Conservation (phyloP, 2,797 vertebrate species). For the Synaphobranchus kaupii region DNA sequence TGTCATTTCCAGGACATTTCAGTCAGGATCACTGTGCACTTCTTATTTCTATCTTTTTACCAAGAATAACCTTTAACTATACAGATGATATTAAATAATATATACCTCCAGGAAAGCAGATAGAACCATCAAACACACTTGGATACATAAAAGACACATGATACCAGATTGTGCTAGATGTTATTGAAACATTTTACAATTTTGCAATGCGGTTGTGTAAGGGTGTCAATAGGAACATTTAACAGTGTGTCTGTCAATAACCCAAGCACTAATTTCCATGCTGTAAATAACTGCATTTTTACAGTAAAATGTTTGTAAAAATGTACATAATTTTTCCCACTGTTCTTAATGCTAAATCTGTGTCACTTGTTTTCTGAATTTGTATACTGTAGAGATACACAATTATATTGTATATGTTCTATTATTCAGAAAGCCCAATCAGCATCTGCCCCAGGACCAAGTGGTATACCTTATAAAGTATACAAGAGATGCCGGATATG, state of each 20-base stretch:
- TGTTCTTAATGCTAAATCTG: too few relatives aligned
- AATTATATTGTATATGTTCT: too few relatives aligned
- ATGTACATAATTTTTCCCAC: too few relatives aligned
- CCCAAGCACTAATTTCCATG: too few relatives aligned
- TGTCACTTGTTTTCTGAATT: too few relatives aligned
- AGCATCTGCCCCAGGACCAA: conserved; percentile 28
- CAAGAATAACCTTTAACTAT: conserved; percentile 17
- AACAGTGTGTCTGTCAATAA: too few relatives aligned
- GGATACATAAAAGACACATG: not conserved
- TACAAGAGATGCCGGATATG: not conserved
- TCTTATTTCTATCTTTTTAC: conserved; percentile 26
- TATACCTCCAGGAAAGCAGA: conserved; percentile 2
- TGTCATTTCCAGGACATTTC: conserved; percentile 28
- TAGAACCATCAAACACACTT: not conserved
- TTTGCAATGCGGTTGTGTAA: not conserved
- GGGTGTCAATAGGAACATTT: not conserved
- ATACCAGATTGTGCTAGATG: not conserved
- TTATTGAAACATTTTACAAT: not conserved
- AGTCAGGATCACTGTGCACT: conserved; percentile 17
- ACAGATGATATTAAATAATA: conserved; percentile 18
- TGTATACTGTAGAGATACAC: too few relatives aligned
- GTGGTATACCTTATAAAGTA: conserved; percentile 25
- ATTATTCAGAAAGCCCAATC: conserved; percentile 8
- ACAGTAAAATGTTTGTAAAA: too few relatives aligned
- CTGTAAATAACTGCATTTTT: too few relatives aligned